phyloP scores from a whole-genome alignment of 23 tunicate genomes.

The Trididemnum nubilum region DNA sequence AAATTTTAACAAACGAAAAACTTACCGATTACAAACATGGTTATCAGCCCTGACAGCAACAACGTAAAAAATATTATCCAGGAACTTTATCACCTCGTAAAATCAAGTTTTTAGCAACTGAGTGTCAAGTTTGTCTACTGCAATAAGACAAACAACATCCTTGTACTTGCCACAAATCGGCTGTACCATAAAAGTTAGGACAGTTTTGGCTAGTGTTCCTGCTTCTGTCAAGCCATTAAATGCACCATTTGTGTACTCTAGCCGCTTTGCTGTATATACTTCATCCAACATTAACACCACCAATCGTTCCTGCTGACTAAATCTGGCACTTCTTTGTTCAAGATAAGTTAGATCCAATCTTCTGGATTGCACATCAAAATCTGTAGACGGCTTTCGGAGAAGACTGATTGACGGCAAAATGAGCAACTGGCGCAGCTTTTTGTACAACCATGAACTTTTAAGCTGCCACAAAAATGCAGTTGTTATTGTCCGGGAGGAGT shows the following conservation, averaged over 20 bases:
- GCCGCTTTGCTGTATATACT: neutral
- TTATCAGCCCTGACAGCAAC: neutral
- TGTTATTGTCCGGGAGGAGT: neutral
- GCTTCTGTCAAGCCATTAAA: too few species aligned
- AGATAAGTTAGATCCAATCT: neutral
- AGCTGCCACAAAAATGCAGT: neutral
- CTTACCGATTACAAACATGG: too few species aligned
- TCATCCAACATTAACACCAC: neutral
- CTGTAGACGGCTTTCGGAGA: neutral
- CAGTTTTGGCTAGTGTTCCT: slow-evolving; percentile 2
- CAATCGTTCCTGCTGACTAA: neutral
- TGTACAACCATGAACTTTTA: neutral
- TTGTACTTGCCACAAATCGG: too few species aligned
- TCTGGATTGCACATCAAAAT: neutral
- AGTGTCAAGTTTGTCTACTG: too few species aligned
- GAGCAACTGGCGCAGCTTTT: neutral
- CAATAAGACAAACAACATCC: too few species aligned
- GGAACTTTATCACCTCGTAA: neutral
- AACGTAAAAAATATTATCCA: neutral
- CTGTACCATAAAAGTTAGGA: neutral
- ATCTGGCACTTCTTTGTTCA: neutral
- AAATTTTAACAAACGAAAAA: too few species aligned
- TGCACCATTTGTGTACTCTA: neutral
- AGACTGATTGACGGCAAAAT: neutral
- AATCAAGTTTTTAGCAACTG: neutral